Base-by-base conservation (phyloP, 2,888 invertebrate genomes). In the Caenorhabditis angaria region DNA sequence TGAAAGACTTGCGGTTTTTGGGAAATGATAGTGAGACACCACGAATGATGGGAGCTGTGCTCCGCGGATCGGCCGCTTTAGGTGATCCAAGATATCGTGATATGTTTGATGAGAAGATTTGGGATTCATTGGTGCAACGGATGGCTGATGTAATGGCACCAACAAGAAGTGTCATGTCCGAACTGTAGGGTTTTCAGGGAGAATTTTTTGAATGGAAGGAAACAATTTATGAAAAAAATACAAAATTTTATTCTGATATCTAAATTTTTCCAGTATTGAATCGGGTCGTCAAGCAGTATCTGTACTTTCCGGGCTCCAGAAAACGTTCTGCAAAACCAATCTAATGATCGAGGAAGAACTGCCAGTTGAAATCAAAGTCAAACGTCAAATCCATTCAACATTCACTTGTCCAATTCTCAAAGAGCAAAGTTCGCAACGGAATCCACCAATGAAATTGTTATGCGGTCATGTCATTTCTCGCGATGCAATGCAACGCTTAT, bases 381-480 rank as follows among this genome's bases (percentile, higher is more conserved):
- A 94, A 78, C 93, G 93, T 86, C 93, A 93, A 86, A 96, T 94
- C 88, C 99, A 99, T 90, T 97, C 97, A 6, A 94, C 97, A 87
- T 99, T 99, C 90, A 96, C 97, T 25, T 99, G 99, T 88, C 99
- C 99, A 10, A 99, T 99, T 86, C 91, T 99, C 72, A 92, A 97
- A 64, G 97, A 97, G 88, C 97, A 97, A 88, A 94, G 94, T 54
- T 94, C 94, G 0, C 95, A 95, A 82, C 91, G 91, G 82, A 99
- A 99, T 91, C 99, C 99, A 65, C 97, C 99, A 20, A 96, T 99
- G 93, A 91, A 95, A 78, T 91, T 99, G 73, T 92, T 94, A 2
- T 99, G 99, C 89, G 99, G 99, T 2, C 99, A 99, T 90, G 97
- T 97, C 72, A 97, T 99, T 85, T 96, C 96, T 2, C 91, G 93